Base-by-base conservation (phyloP, 2,797 vertebrate genomes). In the Nannoperca australis region DNA sequence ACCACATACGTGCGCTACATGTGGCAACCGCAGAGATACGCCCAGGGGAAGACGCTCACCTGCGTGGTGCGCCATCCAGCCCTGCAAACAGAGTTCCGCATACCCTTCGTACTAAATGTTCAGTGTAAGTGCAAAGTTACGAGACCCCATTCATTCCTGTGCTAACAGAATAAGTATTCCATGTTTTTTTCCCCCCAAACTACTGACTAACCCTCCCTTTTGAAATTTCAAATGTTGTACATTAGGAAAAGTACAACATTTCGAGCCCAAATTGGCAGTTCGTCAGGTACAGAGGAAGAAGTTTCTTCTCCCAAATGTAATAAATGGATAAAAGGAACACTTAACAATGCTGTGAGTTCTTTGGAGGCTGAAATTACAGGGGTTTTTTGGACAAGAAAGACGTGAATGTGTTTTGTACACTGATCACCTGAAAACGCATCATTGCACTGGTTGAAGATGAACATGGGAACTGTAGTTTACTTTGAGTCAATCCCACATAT, bases 21-120 rank as follows among this genome's bases (percentile, higher is more conserved):
- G 85, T 96, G 97, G 91, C 83, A 93, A 45, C 98, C 98, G 10
- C 96, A 94, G 11, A 95, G 96, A 69, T 96, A 96, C 90, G 96
- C 96, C 77, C 96, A 96, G 92, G 97, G 97, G 82, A 96, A 95
- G 78, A 91, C 75, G 38, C 94, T 99, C 90, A 97, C 96, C 75
- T 99, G 98, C 24, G 91, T 99, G 81, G 97, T 99, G 78, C 96
- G 93, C 70, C 98, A 99, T 86, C 97, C 96, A 1, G 94, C 98
- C 56, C 95, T 99, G 89, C 95, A 96, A 55, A 96, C 95, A 14
- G 97, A 98, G 69, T 94, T 97, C 53, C 95, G 97, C 64, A 96
- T 96, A 30, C 95, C 96, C 51, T 96, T 95, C 30, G 73, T 89
- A 17, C 89, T 99, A 78, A 97, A 98, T 79, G 95, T 99, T 89